Percentiles rank a stretch among this genome's conserved stretches.
Evolutionary conservation across 2,113 vertebrate species (phyloP).

Genomic region (Isichthys henryi): DNA sequence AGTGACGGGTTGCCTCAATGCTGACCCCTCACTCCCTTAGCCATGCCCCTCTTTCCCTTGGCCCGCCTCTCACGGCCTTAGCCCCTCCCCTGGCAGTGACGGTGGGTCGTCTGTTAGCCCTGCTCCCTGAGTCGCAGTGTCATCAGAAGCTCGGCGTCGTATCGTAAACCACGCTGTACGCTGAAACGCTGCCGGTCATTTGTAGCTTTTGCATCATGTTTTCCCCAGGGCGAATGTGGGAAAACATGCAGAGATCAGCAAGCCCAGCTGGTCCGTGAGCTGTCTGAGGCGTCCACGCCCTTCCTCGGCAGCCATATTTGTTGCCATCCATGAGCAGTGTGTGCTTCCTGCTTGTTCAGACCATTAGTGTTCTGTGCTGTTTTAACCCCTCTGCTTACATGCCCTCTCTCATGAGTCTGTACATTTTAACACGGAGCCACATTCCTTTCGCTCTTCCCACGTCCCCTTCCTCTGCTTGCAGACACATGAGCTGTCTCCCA

Average conservation of each 20-base stretch:
- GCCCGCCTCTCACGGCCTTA: background rate
- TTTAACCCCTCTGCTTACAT: background rate
- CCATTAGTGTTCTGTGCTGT: background rate
- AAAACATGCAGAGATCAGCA: background rate
- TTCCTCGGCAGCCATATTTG: background rate
- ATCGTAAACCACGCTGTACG: background rate
- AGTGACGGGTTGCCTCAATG: background rate
- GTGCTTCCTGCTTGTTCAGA: background rate
- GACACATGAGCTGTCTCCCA: constrained; percentile 38
- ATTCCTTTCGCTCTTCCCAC: constrained; percentile 3
- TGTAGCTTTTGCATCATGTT: background rate
- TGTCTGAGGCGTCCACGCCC: background rate
- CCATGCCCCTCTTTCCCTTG: background rate
- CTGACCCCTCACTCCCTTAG: background rate
- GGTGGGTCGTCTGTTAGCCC: background rate
- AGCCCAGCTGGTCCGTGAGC: background rate
- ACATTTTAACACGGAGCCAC: constrained; percentile 18
- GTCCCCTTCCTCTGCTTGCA: constrained; percentile 1
- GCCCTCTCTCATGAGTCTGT: background rate
- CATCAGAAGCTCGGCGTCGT: background rate
- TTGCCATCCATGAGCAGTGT: background rate
- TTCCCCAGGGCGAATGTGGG: background rate
- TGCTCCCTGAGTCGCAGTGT: background rate
- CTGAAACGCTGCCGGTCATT: background rate
- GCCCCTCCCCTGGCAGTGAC: background rate